These are phyloP conservation scores for Ceyx erithaca DNA, from an alignment of 2,797 vertebrate species.

Conservation along the genomic window DNA sequence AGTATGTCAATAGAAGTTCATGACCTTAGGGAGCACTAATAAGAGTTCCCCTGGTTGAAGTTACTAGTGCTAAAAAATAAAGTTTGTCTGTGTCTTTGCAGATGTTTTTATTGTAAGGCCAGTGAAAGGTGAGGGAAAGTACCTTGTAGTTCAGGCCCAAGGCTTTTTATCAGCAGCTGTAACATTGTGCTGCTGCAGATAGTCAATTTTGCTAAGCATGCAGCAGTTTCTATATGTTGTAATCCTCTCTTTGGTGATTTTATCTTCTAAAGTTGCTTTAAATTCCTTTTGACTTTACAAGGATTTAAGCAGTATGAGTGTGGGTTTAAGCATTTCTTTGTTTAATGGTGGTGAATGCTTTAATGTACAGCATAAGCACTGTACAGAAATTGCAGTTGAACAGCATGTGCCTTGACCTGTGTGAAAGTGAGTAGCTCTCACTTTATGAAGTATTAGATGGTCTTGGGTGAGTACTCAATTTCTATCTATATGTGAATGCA, in stretches of 20 bases:
- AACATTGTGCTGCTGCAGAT: not conserved
- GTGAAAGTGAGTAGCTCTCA: not conserved
- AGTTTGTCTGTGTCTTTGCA: not conserved
- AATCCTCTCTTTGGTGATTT: not conserved
- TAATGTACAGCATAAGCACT: not conserved
- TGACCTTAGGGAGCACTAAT: not conserved
- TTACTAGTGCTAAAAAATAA: not conserved
- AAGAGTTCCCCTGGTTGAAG: not conserved
- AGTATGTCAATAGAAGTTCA: slow-evolving; percentile 12
- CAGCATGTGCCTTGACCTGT: fast-evolving
- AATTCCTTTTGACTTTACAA: not conserved
- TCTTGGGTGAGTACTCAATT: not conserved
- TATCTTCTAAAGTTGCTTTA: not conserved
- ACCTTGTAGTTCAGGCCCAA: not conserved
- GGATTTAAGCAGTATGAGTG: not conserved
- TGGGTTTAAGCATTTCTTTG: not conserved
- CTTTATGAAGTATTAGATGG: not conserved
- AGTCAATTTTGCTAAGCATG: not conserved
- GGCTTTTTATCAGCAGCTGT: not conserved
- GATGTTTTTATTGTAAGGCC: not conserved
- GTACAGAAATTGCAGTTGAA: not conserved
- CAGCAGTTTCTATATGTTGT: not conserved
- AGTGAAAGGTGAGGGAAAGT: not conserved
- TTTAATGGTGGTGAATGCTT: not conserved
- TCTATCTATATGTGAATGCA: not conserved